These are phyloP conservation scores for Aldabrachelys gigantea DNA, from an alignment of 2,113 vertebrate species.

Conservation along the genomic window DNA sequence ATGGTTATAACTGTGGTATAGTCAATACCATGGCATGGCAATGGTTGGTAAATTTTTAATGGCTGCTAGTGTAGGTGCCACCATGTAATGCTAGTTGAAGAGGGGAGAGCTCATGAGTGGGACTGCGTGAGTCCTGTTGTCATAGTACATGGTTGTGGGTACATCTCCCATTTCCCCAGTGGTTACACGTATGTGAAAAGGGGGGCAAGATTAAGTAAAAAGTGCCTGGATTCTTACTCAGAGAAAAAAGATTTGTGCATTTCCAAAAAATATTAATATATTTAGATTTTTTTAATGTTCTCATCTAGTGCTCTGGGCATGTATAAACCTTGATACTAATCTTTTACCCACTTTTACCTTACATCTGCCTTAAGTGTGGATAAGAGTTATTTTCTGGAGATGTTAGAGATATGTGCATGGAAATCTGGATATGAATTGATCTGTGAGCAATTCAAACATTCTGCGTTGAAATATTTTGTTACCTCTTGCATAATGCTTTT, in stretches of 20 bases:
- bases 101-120: neutral
- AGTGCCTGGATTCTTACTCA: neutral
- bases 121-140: neutral
- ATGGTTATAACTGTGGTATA: neutral
- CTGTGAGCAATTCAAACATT: neutral
- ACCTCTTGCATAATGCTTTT: neutral
- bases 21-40: fast-evolving
- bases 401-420: neutral
- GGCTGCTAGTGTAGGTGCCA: neutral
- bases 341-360: neutral
- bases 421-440: neutral
- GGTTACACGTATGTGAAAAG: neutral
- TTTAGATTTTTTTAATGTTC: neutral
- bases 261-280: neutral
- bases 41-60: neutral
- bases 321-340: neutral
- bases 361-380: neutral
- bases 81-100: neutral
- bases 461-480: neutral
- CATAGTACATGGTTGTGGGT: neutral
- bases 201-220: neutral
- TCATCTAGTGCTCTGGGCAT: neutral
- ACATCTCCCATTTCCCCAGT: neutral
- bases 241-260: neutral
- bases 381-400: neutral